Percentiles rank a stretch among this genome's conserved stretches.
Conservation (phyloP, 2,797 vertebrate species). For the Myotis planiceps region DNA sequence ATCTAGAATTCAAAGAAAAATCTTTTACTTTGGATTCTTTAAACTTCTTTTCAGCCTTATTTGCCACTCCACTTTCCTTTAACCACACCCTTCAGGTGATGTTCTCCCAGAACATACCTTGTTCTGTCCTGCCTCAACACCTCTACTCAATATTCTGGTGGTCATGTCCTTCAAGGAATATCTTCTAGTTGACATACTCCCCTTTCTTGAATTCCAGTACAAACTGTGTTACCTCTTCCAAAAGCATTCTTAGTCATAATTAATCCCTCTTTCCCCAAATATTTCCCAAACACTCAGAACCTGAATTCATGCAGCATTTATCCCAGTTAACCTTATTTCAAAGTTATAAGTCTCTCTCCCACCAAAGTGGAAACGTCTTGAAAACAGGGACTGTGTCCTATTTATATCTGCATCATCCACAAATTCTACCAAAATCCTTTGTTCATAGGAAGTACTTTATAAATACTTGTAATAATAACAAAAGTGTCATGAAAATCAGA, state of each 20-base stretch:
- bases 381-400: neutral
- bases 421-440: constrained; percentile 5
- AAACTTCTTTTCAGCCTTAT: neutral
- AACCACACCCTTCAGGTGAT: neutral
- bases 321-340: neutral
- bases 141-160: neutral
- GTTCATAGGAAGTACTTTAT: neutral
- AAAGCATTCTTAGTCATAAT: neutral
- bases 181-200: neutral
- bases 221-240: neutral
- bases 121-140: neutral
- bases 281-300: neutral
- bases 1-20: neutral
- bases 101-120: neutral
- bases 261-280: neutral
- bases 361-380: neutral
- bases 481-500: neutral
- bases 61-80: neutral
- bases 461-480: neutral
- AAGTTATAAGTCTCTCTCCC: neutral
- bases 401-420: neutral
- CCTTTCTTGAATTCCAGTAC: neutral
- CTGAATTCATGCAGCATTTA: neutral
- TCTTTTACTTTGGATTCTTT: neutral
- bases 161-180: neutral